Percentiles rank a stretch among this genome's conserved stretches.
These are phyloP conservation scores for Henicopernis longicauda DNA, from an alignment of 2,113 vertebrate species.

Conservation along the genomic window DNA sequence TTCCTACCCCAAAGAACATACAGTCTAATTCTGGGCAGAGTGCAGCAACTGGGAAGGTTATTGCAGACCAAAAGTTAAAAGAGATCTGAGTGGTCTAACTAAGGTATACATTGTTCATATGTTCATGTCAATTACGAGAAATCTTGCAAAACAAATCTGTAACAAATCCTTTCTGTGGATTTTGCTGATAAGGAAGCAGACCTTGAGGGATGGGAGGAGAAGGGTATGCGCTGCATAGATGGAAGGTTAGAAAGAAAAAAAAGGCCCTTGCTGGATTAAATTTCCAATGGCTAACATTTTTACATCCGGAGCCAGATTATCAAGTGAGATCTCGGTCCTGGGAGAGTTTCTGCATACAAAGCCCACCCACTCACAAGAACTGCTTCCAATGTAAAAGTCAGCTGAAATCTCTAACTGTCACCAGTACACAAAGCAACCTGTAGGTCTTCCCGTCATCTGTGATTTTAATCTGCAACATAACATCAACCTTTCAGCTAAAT, in stretches of 20 bases:
- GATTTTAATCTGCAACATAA: background rate
- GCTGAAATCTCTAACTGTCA: background rate
- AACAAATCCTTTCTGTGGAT: background rate
- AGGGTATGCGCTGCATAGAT: background rate
- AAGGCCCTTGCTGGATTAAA: background rate
- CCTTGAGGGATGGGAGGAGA: background rate
- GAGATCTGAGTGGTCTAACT: background rate
- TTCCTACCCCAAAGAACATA: background rate
- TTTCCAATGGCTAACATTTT: background rate
- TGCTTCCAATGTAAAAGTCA: background rate
- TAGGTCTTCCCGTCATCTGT: background rate
- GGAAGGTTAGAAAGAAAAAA: background rate
- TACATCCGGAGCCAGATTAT: background rate
- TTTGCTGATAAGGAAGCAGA: background rate
- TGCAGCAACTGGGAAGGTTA: background rate
- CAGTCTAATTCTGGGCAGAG: background rate
- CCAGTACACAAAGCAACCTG: background rate
- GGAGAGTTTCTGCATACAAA: constrained; percentile 1
- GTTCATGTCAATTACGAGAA: background rate
- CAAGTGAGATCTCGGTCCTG: background rate
- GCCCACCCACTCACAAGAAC: background rate
- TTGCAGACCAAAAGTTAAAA: background rate
- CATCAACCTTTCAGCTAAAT: background rate
- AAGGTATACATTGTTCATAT: background rate
- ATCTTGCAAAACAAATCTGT: background rate